Conservation (phyloP, 2,113 vertebrate species). For the Cololabis saira region DNA sequence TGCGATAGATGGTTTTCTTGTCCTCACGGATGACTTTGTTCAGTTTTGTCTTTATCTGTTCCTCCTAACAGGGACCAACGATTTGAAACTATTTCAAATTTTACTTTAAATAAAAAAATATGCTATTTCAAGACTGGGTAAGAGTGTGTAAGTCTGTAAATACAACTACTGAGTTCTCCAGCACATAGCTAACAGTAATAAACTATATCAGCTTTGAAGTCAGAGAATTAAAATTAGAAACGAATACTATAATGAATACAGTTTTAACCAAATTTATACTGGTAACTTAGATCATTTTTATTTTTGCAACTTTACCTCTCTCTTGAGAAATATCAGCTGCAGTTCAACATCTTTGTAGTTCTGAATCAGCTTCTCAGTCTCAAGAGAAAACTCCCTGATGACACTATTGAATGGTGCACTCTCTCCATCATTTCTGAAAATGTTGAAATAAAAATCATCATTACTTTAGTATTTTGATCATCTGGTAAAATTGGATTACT, state of each 20-base stretch:
- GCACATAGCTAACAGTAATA: no score
- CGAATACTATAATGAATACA: no score
- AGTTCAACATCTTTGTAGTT: conserved; percentile 15
- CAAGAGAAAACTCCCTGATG: conserved; percentile 38
- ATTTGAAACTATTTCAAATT: no score
- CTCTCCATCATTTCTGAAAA: conserved; percentile 50
- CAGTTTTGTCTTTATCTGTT: conserved; percentile 4
- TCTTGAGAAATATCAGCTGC: conserved; percentile 34
- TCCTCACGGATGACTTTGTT: not conserved
- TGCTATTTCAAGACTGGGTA: no score
- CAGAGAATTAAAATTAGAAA: no score
- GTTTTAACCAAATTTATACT: no score
- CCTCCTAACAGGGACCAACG: not conserved
- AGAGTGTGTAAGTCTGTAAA: no score
- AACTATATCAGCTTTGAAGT: no score
- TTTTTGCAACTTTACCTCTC: not conserved
- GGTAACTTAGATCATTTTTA: not conserved
- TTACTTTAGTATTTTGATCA: no score
- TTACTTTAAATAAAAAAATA: no score
- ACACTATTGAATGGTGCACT: conserved; percentile 12
- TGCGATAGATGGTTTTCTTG: conserved; percentile 52
- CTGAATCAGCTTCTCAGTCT: conserved; percentile 7
- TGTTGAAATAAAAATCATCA: not conserved
- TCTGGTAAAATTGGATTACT: not conserved
- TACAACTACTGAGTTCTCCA: no score